Percentiles rank a stretch among this genome's conserved stretches.
These are phyloP conservation scores for Pristionchus arcanus DNA, from an alignment of 2,888 invertebrate species.

Conservation along the genomic window DNA sequence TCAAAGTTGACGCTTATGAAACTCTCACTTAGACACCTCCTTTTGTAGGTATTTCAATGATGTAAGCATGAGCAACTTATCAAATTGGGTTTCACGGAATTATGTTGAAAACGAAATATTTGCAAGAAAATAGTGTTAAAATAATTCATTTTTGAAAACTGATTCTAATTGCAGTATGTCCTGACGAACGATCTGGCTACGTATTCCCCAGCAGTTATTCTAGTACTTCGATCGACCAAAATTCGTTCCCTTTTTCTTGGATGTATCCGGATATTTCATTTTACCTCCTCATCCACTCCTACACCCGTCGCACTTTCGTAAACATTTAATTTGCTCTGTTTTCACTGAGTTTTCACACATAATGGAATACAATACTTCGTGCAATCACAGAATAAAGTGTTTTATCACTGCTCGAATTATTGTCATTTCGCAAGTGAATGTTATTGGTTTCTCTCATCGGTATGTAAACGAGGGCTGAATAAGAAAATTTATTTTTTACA, in stretches of 20 bases:
- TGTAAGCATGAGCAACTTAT: not conserved
- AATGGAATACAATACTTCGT: too few species aligned
- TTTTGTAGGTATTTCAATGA: not conserved
- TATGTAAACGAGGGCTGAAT: not conserved
- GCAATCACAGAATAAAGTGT: not conserved
- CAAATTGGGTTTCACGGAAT: not conserved
- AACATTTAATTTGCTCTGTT: too few species aligned
- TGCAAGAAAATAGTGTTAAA: not conserved
- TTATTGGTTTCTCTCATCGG: not conserved
- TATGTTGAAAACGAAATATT: not conserved
- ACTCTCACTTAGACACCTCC: not conserved
- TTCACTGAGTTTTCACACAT: too few species aligned
- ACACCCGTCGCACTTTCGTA: not conserved
- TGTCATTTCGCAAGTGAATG: not conserved
- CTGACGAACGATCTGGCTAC: conserved; percentile 7
- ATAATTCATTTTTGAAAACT: not conserved
- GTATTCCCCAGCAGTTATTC: not conserved
- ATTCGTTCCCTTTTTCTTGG: not conserved
- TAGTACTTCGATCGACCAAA: not conserved
- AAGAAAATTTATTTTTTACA: not conserved
- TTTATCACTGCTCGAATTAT: not conserved
- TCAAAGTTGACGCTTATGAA: not conserved
- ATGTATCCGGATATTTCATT: not conserved
- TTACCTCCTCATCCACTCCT: not conserved
- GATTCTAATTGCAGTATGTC: not conserved